Evolutionary conservation across 2,888 invertebrate genomes (phyloP).

Genomic region (Drosophila borborema): DNA sequence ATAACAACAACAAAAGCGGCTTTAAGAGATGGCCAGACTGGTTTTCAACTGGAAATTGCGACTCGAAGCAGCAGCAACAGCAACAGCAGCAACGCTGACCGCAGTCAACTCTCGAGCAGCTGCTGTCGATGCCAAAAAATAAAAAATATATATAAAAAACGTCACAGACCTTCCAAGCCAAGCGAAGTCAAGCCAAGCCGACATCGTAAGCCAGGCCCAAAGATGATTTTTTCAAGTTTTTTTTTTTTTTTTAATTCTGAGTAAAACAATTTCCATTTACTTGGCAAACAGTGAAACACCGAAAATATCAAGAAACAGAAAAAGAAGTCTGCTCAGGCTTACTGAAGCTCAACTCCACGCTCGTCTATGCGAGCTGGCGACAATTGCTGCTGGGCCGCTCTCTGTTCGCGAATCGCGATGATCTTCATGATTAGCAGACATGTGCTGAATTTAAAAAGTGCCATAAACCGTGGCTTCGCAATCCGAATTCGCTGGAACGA

Average conservation of each 20-base stretch:
- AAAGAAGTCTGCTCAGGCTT: neutral
- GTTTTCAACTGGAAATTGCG: constrained; percentile 73
- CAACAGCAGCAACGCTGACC: constrained; percentile 20
- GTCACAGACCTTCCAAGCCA: constrained; percentile 37
- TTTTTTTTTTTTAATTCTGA: constrained; percentile 62
- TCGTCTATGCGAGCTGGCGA: constrained; percentile 13
- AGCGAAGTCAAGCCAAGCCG: constrained; percentile 6
- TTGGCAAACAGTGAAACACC: constrained; percentile 25
- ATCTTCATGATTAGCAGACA: constrained; percentile 50
- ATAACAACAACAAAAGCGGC: constrained; percentile 31
- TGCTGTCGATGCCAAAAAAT: constrained; percentile 47
- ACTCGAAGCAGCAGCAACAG: constrained; percentile 32
- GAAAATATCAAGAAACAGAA: constrained; percentile 1
- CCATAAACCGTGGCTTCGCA: constrained; percentile 36
- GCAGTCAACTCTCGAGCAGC: constrained; percentile 53
- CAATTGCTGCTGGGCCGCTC: constrained; percentile 16
- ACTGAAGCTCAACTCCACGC: constrained; percentile 16
- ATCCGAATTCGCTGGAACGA: constrained; percentile 45
- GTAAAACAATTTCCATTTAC: constrained; percentile 72
- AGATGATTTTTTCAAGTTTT: constrained; percentile 59
- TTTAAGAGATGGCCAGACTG: constrained; percentile 76
- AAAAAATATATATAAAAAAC: constrained; percentile 7
- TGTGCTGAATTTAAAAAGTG: constrained; percentile 46
- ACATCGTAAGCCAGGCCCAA: constrained; percentile 19
- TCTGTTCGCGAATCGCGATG: constrained; percentile 1